Percentiles rank a stretch among this genome's conserved stretches.
phyloP scores from a whole-genome alignment of 2,797 vertebrate species.

The Jordanella pulchra region DNA sequence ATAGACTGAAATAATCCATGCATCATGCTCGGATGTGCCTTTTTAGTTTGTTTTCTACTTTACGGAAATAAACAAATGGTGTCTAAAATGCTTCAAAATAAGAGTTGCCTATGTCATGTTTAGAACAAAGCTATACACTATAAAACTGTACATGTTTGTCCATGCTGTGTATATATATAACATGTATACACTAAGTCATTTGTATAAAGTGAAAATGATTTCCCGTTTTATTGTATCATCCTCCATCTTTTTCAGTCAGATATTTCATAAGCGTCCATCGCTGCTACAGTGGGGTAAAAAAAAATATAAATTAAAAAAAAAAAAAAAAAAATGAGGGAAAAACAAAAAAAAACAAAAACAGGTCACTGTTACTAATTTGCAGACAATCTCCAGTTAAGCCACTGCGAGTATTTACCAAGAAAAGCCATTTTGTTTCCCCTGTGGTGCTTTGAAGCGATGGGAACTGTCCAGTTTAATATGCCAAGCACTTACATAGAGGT shows the following conservation, averaged over 20 bases:
- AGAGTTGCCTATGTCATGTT: conserved; percentile 86
- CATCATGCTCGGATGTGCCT: conserved; percentile 92
- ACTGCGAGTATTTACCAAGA: conserved; percentile 65
- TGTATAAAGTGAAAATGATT: conserved; percentile 76
- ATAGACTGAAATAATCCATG: conserved; percentile 76
- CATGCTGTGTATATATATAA: conserved; percentile 75
- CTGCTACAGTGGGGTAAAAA: conserved; percentile 71
- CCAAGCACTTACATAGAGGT: conserved; percentile 65
- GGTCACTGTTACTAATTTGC: conserved; percentile 69
- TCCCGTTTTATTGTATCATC: conserved; percentile 57
- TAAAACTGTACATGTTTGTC: conserved; percentile 87
- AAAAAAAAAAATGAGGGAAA: background rate
- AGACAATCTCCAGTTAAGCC: conserved; percentile 76
- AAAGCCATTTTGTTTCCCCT: conserved; percentile 55
- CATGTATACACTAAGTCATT: conserved; percentile 80
- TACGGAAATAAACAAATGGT: conserved; percentile 80
- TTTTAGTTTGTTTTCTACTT: conserved; percentile 86
- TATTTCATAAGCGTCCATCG: conserved; percentile 69
- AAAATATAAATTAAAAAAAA: background rate
- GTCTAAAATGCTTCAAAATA: conserved; percentile 79
- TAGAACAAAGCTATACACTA: conserved; percentile 88
- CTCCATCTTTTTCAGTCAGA: conserved; percentile 63
- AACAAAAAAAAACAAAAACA: conserved; percentile 24
- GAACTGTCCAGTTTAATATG: conserved; percentile 50
- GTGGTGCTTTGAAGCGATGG: conserved; percentile 61